Evolutionary conservation across 2,888 invertebrate species (phyloP), one percentile per base, ranked within the genome.

Genomic region (Urechis unicinctus): DNA sequence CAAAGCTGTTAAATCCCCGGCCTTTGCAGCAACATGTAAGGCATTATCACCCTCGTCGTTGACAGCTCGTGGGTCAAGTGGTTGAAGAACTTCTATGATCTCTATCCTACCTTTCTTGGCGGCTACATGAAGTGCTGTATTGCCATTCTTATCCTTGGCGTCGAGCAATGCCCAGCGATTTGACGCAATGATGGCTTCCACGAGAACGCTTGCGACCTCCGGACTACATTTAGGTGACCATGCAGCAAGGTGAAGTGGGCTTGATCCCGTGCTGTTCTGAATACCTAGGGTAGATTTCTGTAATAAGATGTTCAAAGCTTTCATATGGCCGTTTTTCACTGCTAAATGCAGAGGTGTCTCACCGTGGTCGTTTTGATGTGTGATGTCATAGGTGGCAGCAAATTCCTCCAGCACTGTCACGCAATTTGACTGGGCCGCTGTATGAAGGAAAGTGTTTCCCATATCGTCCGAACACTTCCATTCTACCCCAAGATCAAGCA

Each of bases 121-220:
- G 2, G 73, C 73, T n/a, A 70, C 58, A 50, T 74, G 74, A 3
- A 74, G 63, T 9, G 71, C 67, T 50, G 70, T 74, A 55, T 72
- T 69, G 2, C 72, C 69, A 42, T 61, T 29, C 3, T 60, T 60
- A 52, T 74, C 72, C 43, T 59, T 59, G 1, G 66, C 66, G 52
- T 74, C 69, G 13, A 74, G 59, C 58, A 70, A 64, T 51, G 72
- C 68, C 71, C 71, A 73, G 13, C 67, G 65, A 55, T 72, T 69
- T 9, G 9, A 36, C 17, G 36, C 36, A 9, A 36, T 17, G 17
- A 36, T 36, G 9, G 36, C 17, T 36, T 36, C 36, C 36, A 36
- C 36, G 9, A 36, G 36, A 9, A 36, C 9, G 36, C 36, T 9
- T 9, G 36, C 36, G 17, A 36, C 17, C 17, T 36, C 36, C 9